phyloP scores from a whole-genome alignment of 2,797 vertebrate genomes.

The Garrulus glandarius region DNA sequence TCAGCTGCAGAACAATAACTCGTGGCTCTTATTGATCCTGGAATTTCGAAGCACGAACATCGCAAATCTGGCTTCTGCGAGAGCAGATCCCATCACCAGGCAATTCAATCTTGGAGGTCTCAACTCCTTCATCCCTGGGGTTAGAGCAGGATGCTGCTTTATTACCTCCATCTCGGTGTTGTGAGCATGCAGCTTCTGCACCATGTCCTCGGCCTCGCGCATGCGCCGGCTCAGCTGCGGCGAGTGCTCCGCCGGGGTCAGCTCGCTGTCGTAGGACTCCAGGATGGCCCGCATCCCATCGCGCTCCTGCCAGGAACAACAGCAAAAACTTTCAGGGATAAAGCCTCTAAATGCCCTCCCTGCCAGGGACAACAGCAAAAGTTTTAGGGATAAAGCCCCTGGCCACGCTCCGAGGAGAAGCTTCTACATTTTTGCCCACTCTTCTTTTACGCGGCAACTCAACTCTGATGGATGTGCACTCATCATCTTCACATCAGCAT shows the following conservation, averaged over 20 bases:
- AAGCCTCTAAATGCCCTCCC: rapidly evolving
- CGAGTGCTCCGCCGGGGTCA: conserved; percentile 83
- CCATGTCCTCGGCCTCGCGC: conserved; percentile 88
- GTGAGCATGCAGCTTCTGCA: conserved; percentile 86
- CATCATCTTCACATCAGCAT: rapidly evolving
- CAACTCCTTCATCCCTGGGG: not conserved
- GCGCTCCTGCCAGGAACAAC: conserved; percentile 78
- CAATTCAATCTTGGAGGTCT: not conserved
- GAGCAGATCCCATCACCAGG: not conserved
- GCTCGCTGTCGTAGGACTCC: conserved; percentile 91
- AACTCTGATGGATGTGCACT: rapidly evolving
- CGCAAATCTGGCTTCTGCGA: not conserved
- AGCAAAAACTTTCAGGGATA: rapidly evolving
- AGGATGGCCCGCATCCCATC: conserved; percentile 93
- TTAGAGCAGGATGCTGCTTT: not conserved
- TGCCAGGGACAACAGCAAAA: not conserved
- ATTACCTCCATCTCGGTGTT: conserved; percentile 89
- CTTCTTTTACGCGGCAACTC: rapidly evolving
- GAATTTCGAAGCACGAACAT: not conserved
- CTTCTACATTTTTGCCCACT: rapidly evolving
- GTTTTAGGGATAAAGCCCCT: not conserved
- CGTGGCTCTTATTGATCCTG: rapidly evolving
- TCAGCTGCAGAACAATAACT: not conserved
- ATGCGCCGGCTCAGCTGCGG: conserved; percentile 88
- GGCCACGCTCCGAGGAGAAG: rapidly evolving